phyloP scores from a whole-genome alignment of 2,888 invertebrate species.

The Zhengitettix transpicula region DNA sequence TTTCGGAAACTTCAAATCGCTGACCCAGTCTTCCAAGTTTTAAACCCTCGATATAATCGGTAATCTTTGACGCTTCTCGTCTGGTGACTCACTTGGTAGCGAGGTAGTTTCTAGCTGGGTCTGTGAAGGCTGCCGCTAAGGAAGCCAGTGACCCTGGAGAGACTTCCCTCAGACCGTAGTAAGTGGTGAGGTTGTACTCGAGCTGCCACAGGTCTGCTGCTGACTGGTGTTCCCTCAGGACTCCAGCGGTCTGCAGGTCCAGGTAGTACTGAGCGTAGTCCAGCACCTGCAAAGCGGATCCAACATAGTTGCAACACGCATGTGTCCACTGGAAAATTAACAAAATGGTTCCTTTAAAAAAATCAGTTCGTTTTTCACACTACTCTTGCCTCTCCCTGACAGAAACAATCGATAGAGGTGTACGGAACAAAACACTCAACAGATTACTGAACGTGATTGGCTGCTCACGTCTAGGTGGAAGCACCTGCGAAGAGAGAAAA shows the following conservation, averaged over 20 bases:
- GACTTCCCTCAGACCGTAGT: constrained; percentile 52
- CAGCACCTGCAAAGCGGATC: constrained; percentile 39
- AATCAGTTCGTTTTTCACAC: no score
- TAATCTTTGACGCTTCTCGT: background rate
- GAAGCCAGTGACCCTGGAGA: background rate
- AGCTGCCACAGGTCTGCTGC: constrained; percentile 51
- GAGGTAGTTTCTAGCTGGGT: background rate
- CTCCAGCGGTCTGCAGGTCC: constrained; percentile 42
- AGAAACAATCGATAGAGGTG: no score
- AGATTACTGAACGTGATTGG: no score
- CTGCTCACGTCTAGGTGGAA: no score
- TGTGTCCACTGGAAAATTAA: no score
- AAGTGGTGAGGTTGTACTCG: constrained; percentile 70
- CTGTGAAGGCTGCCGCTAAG: background rate
- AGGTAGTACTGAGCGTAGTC: constrained; percentile 83
- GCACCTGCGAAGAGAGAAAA: no score
- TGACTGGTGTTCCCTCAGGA: constrained; percentile 16
- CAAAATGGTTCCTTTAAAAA: no score
- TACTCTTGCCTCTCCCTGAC: no score
- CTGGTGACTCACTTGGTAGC: background rate
- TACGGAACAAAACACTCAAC: no score
- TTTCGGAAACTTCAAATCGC: no score
- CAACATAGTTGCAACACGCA: no score
- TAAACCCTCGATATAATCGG: background rate
- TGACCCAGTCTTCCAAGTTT: background rate